Evolutionary conservation across 2,797 vertebrate species (phyloP), one percentile per base, ranked within the genome.

Genomic region (Spatula versicolor): DNA sequence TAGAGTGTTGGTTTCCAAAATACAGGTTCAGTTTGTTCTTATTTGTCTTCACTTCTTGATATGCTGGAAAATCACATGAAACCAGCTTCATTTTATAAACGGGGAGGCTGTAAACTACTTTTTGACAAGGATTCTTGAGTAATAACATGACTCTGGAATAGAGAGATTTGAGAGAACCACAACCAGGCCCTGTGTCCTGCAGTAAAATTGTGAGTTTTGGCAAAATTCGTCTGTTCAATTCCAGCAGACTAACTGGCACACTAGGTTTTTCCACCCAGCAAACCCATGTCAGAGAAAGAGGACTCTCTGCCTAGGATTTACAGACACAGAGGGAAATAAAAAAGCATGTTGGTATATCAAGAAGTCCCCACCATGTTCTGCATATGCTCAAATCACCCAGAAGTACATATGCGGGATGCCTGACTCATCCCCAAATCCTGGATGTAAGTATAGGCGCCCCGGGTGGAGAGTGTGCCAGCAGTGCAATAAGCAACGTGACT

Each of bases 341-440:
- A 90, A 90, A 91, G 60, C 87, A 88, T 87, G 73, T 66, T 69
- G 77, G 71, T 85, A 86, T 67, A 91, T 59, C 66, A 30, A 48
- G 62, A 88, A 79, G 90, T 72, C 86, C 77, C 83, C 88, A 90
- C 86, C 73, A 45, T 69, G 43, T 82, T 86, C 83, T 83, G 48
- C 35, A 45, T 75, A 31, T 43, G 62, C 78, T 87, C 46, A 63
- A 67, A 83, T 60, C 58, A 80, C 56, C 93, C 41, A 1, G 91
- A 58, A 92, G 26, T 72, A 63, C 91, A 83, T 41, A 81, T 75
- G 85, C 83, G 90, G 76, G 7, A 2, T 1, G 26, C 66, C 85
- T 96, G 96, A 96, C 90, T 96, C 95, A 96, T 59, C 41, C 77
- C 73, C 74, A 91, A 69, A 95, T 83, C 90, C 93, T 96, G 94